Percentiles rank a stretch among this genome's conserved stretches.
phyloP scores from a whole-genome alignment of 2,888 invertebrate species.

The Acrobasis suavella region DNA sequence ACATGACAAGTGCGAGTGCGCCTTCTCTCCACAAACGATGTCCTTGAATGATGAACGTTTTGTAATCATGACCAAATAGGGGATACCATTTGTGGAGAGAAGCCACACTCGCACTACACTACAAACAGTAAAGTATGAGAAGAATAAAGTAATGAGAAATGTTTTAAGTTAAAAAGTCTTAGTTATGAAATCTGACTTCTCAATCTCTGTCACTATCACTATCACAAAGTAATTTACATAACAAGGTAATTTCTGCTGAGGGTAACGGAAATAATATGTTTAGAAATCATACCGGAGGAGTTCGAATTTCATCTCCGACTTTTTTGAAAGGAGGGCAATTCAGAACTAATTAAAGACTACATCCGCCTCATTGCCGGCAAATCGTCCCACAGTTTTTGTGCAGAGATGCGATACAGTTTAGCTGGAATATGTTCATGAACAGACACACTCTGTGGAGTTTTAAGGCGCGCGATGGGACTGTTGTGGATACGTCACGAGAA shows the following conservation, averaged over 20 bases:
- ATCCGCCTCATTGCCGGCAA: constrained; percentile 78
- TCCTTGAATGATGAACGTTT: too few species aligned
- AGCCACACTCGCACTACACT: too few species aligned
- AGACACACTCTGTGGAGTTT: constrained; percentile 35
- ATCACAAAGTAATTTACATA: too few species aligned
- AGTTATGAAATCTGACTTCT: too few species aligned
- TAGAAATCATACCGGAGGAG: constrained; percentile 18
- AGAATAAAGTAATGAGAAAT: too few species aligned
- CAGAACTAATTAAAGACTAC: constrained; percentile 70
- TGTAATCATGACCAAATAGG: too few species aligned
- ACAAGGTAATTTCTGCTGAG: neutral
- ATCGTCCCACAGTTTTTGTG: constrained; percentile 55
- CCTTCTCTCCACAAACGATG: too few species aligned
- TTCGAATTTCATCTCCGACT: constrained; percentile 15
- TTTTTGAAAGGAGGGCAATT: constrained; percentile 62
- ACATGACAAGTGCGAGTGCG: too few species aligned
- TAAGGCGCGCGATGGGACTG: constrained; percentile 31
- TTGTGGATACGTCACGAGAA: constrained; percentile 36
- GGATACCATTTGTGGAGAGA: too few species aligned
- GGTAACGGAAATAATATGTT: constrained; percentile 20
- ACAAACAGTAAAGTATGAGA: too few species aligned
- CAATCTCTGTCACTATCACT: too few species aligned
- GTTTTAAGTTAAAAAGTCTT: too few species aligned
- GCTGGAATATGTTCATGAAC: constrained; percentile 48
- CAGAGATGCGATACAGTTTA: constrained; percentile 66